Percentiles rank a stretch among this genome's conserved stretches.
These are phyloP conservation scores for Cryptocephalus moraei DNA, from an alignment of 2,888 invertebrate genomes.

Conservation along the genomic window DNA sequence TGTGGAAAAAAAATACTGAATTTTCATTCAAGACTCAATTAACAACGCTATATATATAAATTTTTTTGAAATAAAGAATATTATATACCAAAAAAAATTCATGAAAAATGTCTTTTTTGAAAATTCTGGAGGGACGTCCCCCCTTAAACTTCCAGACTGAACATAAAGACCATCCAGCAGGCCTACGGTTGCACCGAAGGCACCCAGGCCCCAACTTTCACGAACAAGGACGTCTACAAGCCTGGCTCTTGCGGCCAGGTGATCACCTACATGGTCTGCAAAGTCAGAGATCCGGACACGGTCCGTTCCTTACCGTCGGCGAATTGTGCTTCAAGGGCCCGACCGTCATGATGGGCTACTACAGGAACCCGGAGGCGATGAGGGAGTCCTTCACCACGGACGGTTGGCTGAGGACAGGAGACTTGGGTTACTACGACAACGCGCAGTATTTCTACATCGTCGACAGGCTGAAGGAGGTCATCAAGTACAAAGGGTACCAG, in stretches of 20 bases:
- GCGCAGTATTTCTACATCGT: constrained; percentile 72
- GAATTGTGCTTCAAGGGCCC: constrained; percentile 67
- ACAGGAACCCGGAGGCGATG: constrained; percentile 57
- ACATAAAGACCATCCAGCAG: constrained; percentile 50
- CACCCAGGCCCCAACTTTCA: constrained; percentile 45
- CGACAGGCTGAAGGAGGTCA: constrained; percentile 79
- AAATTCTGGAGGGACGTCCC: no score
- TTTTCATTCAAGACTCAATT: no score
- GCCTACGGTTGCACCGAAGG: constrained; percentile 72
- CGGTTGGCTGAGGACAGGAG: constrained; percentile 72
- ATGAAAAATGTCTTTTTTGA: no score
- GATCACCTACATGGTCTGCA: constrained; percentile 49
- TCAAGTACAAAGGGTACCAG: constrained; percentile 82
- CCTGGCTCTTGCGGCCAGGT: constrained; percentile 58
- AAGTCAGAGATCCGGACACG: constrained; percentile 53
- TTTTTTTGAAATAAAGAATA: no score
- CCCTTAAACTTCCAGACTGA: constrained; percentile 26
- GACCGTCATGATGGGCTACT: constrained; percentile 57
- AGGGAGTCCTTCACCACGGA: constrained; percentile 55
- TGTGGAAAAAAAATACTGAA: no score
- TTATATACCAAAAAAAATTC: no score
- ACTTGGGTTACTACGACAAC: constrained; percentile 71
- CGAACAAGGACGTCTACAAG: constrained; percentile 26
- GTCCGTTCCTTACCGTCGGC: constrained; percentile 57
- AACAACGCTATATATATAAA: no score